Base-by-base conservation (phyloP, 2,888 invertebrate genomes). In the Patella ulyssiponensis region DNA sequence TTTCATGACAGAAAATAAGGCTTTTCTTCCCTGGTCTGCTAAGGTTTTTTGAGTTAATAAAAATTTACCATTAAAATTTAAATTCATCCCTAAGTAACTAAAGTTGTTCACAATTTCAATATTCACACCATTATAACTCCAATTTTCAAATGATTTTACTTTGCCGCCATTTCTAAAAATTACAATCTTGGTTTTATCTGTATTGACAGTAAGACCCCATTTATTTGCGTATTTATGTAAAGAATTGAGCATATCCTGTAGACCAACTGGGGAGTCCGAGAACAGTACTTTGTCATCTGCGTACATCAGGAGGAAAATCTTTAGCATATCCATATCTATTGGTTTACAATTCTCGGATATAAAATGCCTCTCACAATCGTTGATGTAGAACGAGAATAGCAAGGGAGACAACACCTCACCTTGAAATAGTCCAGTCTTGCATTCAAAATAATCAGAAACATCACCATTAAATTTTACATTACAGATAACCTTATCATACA, bases 21-120 rank as follows among this genome's bases (percentile, higher is more conserved):
- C 27, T 27, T 27, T 27, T 27, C 27, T 27, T 27, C 27, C 27
- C 27, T 27, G 27, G 27, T 27, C 27, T 27, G 1, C 27, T 27
- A 27, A 27, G 27, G 27, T 3, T 27, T 27, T 27, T 27, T 27
- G 27, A 27, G 27, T 27, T 27, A 27, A 27, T 27, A 27, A 27
- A 27, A 2, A 27, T 27, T 27, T 27, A 2, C 75, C 85, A 81
- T 91, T 93, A 76, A 89, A 95, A 58, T 7, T 14, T 58, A 20
- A 58, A 58, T 58, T n/a, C 17, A 58, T 58, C 9, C 9, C 58
- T 14, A 58, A 58, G 20, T 14, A 58, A 14, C 5, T 14, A 58
- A 58, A 58, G 2, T 15, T 58, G 20, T 58, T 58, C 17, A 12
- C 58, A 58, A 12, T 58, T n/a, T 58, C 58, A 20, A 58, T 58